Evolutionary conservation across 2,888 invertebrate genomes (phyloP), one percentile per base, ranked within the genome.

Genomic region (Argyresthia goedartella): DNA sequence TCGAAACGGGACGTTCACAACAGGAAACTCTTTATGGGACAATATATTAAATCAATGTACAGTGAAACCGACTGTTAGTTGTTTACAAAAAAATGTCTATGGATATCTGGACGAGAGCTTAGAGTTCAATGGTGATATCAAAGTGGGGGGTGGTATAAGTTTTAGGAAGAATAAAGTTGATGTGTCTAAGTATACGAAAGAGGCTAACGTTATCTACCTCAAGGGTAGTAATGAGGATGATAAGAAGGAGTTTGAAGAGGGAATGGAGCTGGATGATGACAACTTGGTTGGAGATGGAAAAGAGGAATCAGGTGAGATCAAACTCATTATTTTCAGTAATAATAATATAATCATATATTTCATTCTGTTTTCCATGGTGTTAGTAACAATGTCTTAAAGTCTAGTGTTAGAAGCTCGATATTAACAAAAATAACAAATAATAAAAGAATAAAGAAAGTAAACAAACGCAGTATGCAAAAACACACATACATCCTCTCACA

Each of bases 71-170:
- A 88, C 92, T 55, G 87, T 92, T 65, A 89, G 90, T 58, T 95
- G 95, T 69, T 91, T 95, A 53, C 93, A 93, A 64, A 92, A 91
- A 63, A 93, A 92, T 65, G 90, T 94, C 36, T 92, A 92, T 65
- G 81, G 88, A n/a, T 95, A 92, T 64, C 74, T 95, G 56, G 90
- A 92, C 59, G 87, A 89, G 35, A 90, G 90, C 33, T 80, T 95
- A 51, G 88, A 89, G 45, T 86, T 88, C 44, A 81, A 82, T 25
- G 89, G 89, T 64, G 92, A 93, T 68, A 84, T 93, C 14, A 90
- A 90, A 59, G 82, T 93, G 14, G 89, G 91, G 54, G 88, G 91
- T 68, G 88, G 91, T 61, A 71, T 92, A 66, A 81, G 87, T 49
- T 90, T 93, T 65, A 90, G 84, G 56, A 90, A 88, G 61, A 93